These are phyloP conservation scores for Zonitis immaculata DNA, from an alignment of 2,888 invertebrate species.

Conservation along the genomic window DNA sequence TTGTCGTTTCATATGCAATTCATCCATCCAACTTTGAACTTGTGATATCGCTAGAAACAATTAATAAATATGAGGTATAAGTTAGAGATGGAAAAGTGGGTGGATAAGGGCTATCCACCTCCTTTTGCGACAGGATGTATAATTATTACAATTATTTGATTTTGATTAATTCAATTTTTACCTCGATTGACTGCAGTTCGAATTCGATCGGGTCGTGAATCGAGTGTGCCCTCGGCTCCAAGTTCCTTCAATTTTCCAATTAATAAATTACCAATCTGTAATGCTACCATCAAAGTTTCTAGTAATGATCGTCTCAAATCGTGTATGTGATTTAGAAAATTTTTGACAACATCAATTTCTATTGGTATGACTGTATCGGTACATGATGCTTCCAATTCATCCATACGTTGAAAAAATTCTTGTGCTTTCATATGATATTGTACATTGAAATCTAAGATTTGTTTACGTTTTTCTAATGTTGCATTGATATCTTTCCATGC, in stretches of 20 bases:
- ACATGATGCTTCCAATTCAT: slow-evolving; percentile 64
- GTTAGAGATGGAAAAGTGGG: too few species aligned
- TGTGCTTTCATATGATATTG: slow-evolving; percentile 69
- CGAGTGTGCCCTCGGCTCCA: slow-evolving; percentile 68
- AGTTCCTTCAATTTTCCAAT: slow-evolving; percentile 70
- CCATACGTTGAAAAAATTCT: slow-evolving; percentile 65
- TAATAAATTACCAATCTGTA: slow-evolving; percentile 73
- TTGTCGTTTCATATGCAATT: slow-evolving; percentile 69
- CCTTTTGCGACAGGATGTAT: too few species aligned
- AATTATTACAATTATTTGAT: too few species aligned
- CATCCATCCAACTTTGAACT: slow-evolving; percentile 71
- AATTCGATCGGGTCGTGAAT: slow-evolving; percentile 63
- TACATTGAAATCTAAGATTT: slow-evolving; percentile 72
- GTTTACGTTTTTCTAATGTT: slow-evolving; percentile 70
- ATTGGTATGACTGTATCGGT: slow-evolving; percentile 62
- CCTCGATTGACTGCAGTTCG: slow-evolving; percentile 49
- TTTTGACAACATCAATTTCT: slow-evolving; percentile 68
- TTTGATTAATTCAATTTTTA: too few species aligned
- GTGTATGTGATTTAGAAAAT: slow-evolving; percentile 64
- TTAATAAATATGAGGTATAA: too few species aligned
- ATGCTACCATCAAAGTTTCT: slow-evolving; percentile 72
- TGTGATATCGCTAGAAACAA: slow-evolving; percentile 59
- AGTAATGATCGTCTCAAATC: slow-evolving; percentile 67
- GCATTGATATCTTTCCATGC: slow-evolving; percentile 81
- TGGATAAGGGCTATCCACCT: too few species aligned